Evolutionary conservation across 2,113 vertebrate genomes (phyloP).

Genomic region (Colossoma macropomum): DNA sequence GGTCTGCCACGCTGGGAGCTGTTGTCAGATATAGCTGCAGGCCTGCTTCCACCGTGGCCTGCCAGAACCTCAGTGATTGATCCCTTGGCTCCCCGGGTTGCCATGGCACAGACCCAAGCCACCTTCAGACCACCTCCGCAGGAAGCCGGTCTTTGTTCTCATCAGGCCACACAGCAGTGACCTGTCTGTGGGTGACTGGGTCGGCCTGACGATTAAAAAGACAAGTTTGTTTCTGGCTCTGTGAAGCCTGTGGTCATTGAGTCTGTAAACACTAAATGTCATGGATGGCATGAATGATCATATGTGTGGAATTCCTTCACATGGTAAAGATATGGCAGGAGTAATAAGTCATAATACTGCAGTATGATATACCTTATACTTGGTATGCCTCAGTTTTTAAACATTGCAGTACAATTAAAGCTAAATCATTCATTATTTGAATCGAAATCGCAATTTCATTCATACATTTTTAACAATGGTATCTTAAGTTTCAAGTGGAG

Average conservation of each 20-base stretch:
- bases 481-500: too few species aligned
- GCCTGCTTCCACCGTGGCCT: slow-evolving; percentile 43
- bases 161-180: slow-evolving; percentile 65
- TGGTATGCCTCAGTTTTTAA: too few species aligned
- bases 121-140: slow-evolving; percentile 52
- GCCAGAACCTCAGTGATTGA: slow-evolving; percentile 56
- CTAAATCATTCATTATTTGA: too few species aligned
- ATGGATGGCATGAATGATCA: neutral
- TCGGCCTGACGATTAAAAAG: slow-evolving; percentile 18
- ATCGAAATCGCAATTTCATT: too few species aligned
- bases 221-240: neutral
- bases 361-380: too few species aligned
- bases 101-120: slow-evolving; percentile 51
- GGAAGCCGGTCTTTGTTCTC: slow-evolving; percentile 56
- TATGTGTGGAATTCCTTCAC: neutral
- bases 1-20: slow-evolving; percentile 50
- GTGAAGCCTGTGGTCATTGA: neutral
- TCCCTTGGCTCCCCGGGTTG: slow-evolving; percentile 44
- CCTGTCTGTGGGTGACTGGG: slow-evolving; percentile 69
- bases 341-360: too few species aligned
- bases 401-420: too few species aligned
- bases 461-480: too few species aligned
- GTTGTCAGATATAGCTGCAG: slow-evolving; percentile 58
- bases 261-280: neutral
- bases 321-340: too few species aligned